These are phyloP conservation scores for Morbakka virulenta DNA, from an alignment of 30 jellyfish, hydroid and myxozoan genomes.

Conservation along the genomic window DNA sequence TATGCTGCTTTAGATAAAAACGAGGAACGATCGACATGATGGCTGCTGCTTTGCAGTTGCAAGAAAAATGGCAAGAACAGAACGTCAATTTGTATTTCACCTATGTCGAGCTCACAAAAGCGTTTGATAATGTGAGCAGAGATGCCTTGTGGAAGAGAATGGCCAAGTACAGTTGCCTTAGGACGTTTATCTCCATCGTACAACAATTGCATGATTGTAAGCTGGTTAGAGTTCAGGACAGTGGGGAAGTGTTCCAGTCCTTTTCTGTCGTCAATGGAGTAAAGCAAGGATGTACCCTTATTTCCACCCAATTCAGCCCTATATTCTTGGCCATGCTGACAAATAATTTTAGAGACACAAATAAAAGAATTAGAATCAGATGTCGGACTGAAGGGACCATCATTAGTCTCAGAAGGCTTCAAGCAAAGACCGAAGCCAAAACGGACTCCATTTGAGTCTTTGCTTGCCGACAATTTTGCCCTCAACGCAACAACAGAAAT, in stretches of 20 bases:
- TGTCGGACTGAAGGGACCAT: neutral
- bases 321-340: neutral
- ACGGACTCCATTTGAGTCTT: neutral
- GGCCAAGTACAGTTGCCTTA: too few relatives aligned
- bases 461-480: neutral
- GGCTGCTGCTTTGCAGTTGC: conserved; percentile 36
- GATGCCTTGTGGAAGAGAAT: too few relatives aligned
- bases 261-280: neutral
- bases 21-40: conserved; percentile 45
- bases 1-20: conserved; percentile 23
- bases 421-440: neutral
- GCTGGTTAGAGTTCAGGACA: neutral
- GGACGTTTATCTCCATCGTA: neutral
- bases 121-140: neutral
- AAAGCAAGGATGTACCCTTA: neutral
- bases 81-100: conserved; percentile 4
- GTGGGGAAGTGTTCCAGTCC: neutral
- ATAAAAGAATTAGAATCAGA: neutral
- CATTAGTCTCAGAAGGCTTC: neutral
- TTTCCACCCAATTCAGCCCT: neutral
- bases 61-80: conserved; percentile 51
- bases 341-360: neutral
- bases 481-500: neutral
- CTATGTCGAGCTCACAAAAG: conserved; percentile 45
- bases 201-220: neutral